Base-by-base conservation (phyloP, 2,888 invertebrate genomes). In the Cerceris rybyensis region DNA sequence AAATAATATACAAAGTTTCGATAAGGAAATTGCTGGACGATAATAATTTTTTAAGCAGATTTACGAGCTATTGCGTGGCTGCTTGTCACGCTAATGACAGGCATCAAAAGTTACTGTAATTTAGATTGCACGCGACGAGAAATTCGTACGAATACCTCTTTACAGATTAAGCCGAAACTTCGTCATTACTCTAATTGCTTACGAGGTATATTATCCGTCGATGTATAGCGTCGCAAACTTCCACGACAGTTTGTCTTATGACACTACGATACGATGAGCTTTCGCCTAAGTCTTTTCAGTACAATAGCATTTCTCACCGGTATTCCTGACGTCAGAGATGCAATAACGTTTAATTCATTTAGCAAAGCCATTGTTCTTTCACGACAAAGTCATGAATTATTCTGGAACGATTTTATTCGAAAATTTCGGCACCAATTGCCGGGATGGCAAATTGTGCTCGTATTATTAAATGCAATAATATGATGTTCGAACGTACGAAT, bases 161-260 rank as follows among this genome's bases (percentile, higher is more conserved):
- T 78, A 83, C 79, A 78, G 82, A 87, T 87, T 83, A 87, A 85
- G 69, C 75, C 68, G 58, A 63, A 90, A 89, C 88, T 89, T 89
- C 78, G 85, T 83, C 86, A 86, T 88, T 87, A 86, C 85, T 87
- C 86, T 88, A 88, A 90, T 90, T 88, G 86, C 84, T 77, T 75
- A 75, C 71, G 74, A 66, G 73, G 70, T 77, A 70, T 57, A 63
- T 75, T 77, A 80, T 75, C 74, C 78, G 71, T 71, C 75, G 72
- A 76, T 63, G 76, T 60, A 63, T 57, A 55, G 61, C 67, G 78
- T 75, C 65, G 65, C 43, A 60, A 80, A 86, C 78, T 81, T 80
- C 71, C 72, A 52, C 75, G 66, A 73, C 75, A 80, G 84, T 80
- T 86, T 86, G 63, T 57, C 76, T 77, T 80, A 59, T 72, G 74